Evolutionary conservation across 2,797 vertebrate species (phyloP).

Genomic region (Macropodus opercularis): DNA sequence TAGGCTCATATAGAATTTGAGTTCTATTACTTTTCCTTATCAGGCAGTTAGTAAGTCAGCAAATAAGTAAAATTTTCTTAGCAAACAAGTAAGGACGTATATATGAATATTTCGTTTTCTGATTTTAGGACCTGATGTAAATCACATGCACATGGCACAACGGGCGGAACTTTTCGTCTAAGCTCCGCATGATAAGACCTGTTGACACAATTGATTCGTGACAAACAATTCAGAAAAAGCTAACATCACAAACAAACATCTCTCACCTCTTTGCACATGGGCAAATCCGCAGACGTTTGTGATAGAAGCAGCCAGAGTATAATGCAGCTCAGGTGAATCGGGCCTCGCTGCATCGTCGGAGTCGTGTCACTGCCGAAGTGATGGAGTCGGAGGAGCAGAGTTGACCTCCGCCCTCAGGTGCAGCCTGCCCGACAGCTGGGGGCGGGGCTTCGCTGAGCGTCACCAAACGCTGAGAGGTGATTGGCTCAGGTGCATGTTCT

Average conservation of each 20-base stretch:
- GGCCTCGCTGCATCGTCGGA: slow-evolving; percentile 55
- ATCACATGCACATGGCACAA: neutral
- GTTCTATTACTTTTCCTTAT: too few species aligned
- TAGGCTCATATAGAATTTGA: too few species aligned
- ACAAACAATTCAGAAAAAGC: neutral
- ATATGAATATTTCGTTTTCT: too few species aligned
- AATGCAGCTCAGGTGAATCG: slow-evolving; percentile 24
- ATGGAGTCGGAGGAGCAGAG: slow-evolving; percentile 30
- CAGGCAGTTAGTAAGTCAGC: too few species aligned
- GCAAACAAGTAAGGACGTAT: too few species aligned
- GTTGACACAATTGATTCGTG: neutral
- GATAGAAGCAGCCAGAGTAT: slow-evolving; percentile 58
- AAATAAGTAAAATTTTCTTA: too few species aligned
- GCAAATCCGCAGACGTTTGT: slow-evolving; percentile 70
- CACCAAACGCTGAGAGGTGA: slow-evolving; percentile 25
- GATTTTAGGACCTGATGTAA: too few species aligned
- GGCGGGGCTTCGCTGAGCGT: slow-evolving; percentile 48
- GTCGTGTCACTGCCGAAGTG: slow-evolving; percentile 36
- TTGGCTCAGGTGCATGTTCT: slow-evolving; percentile 19
- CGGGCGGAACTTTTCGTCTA: neutral
- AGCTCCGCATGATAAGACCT: neutral
- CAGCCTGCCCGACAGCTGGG: slow-evolving; percentile 7
- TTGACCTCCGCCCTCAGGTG: slow-evolving; percentile 56
- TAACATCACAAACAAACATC: neutral
- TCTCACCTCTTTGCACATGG: slow-evolving; percentile 85